Percentiles rank a stretch among this genome's conserved stretches.
Evolutionary conservation across 1,140 invertebrate species (phyloP).

Genomic region (Scaptodrosophila lebanonensis): DNA sequence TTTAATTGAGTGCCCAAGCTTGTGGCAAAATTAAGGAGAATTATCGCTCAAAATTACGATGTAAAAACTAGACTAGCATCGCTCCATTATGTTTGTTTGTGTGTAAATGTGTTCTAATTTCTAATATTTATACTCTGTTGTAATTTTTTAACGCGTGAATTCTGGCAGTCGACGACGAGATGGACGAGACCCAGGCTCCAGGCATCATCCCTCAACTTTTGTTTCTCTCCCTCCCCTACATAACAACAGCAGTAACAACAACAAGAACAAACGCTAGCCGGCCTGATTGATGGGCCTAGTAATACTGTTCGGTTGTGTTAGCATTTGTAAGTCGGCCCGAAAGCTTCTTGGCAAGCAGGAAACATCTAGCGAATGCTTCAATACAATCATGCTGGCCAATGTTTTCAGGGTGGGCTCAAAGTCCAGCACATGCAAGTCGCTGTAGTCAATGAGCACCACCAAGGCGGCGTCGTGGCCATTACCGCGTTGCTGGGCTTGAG

Average conservation of each 20-base stretch:
- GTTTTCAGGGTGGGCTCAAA: conserved; percentile 85
- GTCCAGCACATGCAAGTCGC: conserved; percentile 87
- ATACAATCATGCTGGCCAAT: conserved; percentile 81
- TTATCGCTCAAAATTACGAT: no score
- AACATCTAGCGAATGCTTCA: conserved; percentile 82
- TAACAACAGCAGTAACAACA: conserved; percentile 9
- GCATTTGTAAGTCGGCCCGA: conserved; percentile 78
- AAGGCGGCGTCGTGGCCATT: no score
- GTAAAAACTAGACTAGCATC: no score
- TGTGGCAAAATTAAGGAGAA: no score
- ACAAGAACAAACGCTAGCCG: conserved; percentile 46
- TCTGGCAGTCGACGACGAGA: conserved; percentile 25
- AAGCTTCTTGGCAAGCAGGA: conserved; percentile 81
- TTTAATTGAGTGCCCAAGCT: no score
- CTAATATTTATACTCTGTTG: no score
- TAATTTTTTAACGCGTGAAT: no score
- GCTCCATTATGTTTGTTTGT: no score
- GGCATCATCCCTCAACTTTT: background rate
- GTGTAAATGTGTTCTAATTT: no score
- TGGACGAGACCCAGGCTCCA: no score
- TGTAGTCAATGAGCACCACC: conserved; percentile 83
- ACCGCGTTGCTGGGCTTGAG: conserved; percentile 24
- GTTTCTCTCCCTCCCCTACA: background rate
- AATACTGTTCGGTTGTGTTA: conserved; percentile 78
- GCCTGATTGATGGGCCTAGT: conserved; percentile 70